Conservation (phyloP, 2,797 vertebrate species). For the Myotis daubentonii region DNA sequence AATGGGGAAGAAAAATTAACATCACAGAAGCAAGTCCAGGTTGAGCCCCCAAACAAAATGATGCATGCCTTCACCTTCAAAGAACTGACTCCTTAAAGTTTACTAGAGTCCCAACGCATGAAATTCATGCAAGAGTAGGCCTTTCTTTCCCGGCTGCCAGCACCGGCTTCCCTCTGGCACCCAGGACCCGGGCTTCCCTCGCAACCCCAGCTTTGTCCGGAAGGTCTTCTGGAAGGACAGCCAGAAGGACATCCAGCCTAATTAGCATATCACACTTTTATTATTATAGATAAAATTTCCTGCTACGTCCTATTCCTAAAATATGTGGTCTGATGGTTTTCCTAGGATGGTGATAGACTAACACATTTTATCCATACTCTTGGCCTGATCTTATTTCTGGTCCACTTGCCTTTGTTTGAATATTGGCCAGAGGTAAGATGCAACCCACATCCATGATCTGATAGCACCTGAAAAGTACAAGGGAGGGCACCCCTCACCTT, state of each 20-base stretch:
- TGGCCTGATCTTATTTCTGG: not conserved
- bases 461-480: not conserved
- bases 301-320: not conserved
- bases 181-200: no score
- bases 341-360: not conserved
- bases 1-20: not conserved
- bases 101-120: not conserved
- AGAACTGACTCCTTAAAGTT: not conserved
- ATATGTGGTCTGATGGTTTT: not conserved
- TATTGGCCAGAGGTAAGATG: not conserved
- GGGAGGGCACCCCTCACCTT: not conserved
- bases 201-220: no score
- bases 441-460: not conserved
- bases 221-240: no score
- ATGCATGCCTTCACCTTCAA: not conserved
- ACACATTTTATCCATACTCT: not conserved
- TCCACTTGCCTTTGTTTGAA: not conserved
- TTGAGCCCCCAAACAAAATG: not conserved
- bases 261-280: no score
- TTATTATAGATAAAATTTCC: not conserved
- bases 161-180: no score
- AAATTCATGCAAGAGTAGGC: no score
- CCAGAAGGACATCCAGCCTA: no score
- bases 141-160: rapidly evolving
- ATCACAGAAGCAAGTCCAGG: not conserved